Conservation (phyloP, 2,888 invertebrate species). For the Carterocephalus palaemon region DNA sequence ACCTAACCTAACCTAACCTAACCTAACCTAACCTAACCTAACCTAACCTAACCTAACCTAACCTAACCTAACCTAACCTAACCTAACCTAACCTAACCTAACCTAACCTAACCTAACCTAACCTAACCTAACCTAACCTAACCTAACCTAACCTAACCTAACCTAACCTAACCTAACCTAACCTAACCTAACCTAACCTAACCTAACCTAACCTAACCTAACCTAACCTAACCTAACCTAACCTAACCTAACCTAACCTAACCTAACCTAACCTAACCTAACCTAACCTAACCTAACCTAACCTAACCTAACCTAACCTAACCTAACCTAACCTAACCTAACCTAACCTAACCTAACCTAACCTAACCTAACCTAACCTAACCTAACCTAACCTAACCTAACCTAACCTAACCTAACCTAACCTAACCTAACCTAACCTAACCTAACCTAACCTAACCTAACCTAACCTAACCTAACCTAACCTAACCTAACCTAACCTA, state of each 20-base stretch:
- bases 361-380: constrained; percentile 3
- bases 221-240: not conserved
- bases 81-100: not conserved
- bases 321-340: constrained; percentile 15
- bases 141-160: not conserved
- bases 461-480: constrained; percentile 14
- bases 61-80: constrained; percentile 3
- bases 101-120: not conserved
- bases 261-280: constrained; percentile 4
- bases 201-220: constrained; percentile 6
- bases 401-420: not conserved
- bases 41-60: constrained; percentile 6
- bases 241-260: not conserved
- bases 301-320: constrained; percentile 8
- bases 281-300: constrained; percentile 3
- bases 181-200: constrained; percentile 6
- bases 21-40: constrained; percentile 5
- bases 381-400: not conserved
- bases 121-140: not conserved
- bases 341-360: constrained; percentile 6
- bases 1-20: not conserved
- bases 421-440: constrained; percentile 7
- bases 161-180: constrained; percentile 3
- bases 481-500: constrained; percentile 6
- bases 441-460: constrained; percentile 9